phyloP scores from a whole-genome alignment of 2,888 invertebrate species.

The Fragum sueziense region DNA sequence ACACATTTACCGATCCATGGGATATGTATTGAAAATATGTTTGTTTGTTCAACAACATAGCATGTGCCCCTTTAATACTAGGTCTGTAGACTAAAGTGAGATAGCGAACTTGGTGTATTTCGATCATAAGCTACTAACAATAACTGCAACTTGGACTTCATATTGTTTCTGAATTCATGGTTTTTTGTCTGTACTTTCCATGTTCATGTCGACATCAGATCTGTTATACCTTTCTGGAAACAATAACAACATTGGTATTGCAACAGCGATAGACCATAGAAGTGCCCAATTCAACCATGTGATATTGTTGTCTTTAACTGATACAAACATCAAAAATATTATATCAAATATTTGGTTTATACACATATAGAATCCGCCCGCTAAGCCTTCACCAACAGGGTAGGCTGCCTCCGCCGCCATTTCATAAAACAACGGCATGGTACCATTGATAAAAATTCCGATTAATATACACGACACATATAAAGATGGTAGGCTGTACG shows the following conservation, averaged over 20 bases:
- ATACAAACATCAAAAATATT: slow-evolving; percentile 35
- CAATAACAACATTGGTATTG: slow-evolving; percentile 32
- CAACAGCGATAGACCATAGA: slow-evolving; percentile 26
- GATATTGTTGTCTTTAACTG: slow-evolving; percentile 32
- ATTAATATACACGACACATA: slow-evolving; percentile 46
- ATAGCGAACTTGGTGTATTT: too few species aligned
- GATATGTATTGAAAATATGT: too few species aligned
- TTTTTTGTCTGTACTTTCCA: too few species aligned
- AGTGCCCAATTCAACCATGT: slow-evolving; percentile 53
- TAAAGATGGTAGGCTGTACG: slow-evolving; percentile 27
- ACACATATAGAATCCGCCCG: slow-evolving; percentile 43
- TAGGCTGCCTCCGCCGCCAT: slow-evolving; percentile 44
- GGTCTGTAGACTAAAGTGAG: too few species aligned
- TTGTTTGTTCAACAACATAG: too few species aligned
- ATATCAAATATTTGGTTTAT: slow-evolving; percentile 19
- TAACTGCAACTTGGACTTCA: too few species aligned
- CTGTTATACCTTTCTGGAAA: slow-evolving; percentile 49
- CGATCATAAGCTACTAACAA: too few species aligned
- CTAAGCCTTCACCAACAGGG: slow-evolving; percentile 50
- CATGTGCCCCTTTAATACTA: too few species aligned
- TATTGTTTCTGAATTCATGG: too few species aligned
- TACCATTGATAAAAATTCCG: slow-evolving; percentile 47
- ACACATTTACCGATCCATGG: too few species aligned
- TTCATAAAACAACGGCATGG: slow-evolving; percentile 49
- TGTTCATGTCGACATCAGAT: slow-evolving; percentile 37